phyloP scores from a whole-genome alignment of 2,888 invertebrate species.

The Azorinus chamasolen region DNA sequence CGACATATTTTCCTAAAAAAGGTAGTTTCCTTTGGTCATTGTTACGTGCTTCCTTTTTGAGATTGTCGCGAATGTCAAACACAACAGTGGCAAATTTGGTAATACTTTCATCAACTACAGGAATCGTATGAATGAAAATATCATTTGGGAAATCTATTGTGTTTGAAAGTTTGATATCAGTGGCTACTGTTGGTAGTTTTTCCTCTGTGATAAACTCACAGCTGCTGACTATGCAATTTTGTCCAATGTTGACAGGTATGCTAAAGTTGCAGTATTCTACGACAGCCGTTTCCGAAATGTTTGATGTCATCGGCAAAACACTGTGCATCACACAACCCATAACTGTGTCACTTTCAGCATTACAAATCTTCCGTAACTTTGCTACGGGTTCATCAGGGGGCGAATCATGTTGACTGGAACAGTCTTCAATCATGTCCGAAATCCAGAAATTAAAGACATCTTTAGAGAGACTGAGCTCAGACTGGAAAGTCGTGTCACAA shows the following conservation, averaged over 20 bases:
- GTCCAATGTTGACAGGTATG: conserved; percentile 77
- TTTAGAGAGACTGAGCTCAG: conserved; percentile 75
- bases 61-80: conserved; percentile 81
- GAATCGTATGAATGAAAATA: conserved; percentile 83
- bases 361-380: conserved; percentile 33
- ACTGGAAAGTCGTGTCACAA: conserved; percentile 72
- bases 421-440: not conserved
- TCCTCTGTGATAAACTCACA: conserved; percentile 73
- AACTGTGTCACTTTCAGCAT: conserved; percentile 31
- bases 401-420: no score
- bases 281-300: conserved; percentile 72
- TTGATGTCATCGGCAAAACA: conserved; percentile 68
- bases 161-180: not conserved
- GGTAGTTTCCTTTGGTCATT: conserved; percentile 61
- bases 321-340: conserved; percentile 84
- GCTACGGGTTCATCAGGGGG: conserved; percentile 13
- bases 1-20: conserved; percentile 70
- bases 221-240: conserved; percentile 85
- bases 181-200: not conserved
- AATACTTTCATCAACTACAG: conserved; percentile 64
- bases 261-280: conserved; percentile 86
- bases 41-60: conserved; percentile 76
- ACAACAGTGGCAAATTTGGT: conserved; percentile 81
- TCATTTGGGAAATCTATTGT: conserved; percentile 54
- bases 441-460: conserved; percentile 79